A percentile compares a stretch with the other conserved stretches of the same genome.
Conservation (phyloP, 2,888 invertebrate genomes). For the Pandemis corylana region DNA sequence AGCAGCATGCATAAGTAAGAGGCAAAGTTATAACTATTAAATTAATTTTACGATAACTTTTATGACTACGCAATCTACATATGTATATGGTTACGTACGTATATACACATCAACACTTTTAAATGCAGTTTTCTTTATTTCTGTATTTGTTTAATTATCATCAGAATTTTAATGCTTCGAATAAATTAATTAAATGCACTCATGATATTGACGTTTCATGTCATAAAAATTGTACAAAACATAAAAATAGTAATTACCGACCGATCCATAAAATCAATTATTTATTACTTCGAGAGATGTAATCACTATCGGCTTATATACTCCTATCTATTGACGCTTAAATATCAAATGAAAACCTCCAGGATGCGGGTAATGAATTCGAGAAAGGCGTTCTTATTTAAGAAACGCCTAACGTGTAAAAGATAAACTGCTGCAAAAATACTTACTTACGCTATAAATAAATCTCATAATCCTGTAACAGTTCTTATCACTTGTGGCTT, state of each 20-base stretch:
- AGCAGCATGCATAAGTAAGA: conserved; percentile 26
- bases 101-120: background rate
- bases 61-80: background rate
- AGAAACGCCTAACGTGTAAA: background rate
- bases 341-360: conserved; percentile 46
- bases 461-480: background rate
- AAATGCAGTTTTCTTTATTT: background rate
- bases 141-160: background rate
- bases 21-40: background rate
- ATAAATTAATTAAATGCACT: background rate
- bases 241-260: background rate
- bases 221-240: background rate
- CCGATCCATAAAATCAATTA: background rate
- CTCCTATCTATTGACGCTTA: conserved; percentile 5
- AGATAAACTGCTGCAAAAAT: background rate
- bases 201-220: too few species aligned
- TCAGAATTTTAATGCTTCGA: background rate
- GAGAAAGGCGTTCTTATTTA: conserved; percentile 52
- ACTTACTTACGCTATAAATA: background rate
- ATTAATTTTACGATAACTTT: background rate
- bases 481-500: background rate
- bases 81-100: background rate
- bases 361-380: conserved; percentile 62
- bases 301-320: background rate
- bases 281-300: conserved; percentile 13